phyloP scores from a whole-genome alignment of 2,888 invertebrate species.

The Noctua comes region DNA sequence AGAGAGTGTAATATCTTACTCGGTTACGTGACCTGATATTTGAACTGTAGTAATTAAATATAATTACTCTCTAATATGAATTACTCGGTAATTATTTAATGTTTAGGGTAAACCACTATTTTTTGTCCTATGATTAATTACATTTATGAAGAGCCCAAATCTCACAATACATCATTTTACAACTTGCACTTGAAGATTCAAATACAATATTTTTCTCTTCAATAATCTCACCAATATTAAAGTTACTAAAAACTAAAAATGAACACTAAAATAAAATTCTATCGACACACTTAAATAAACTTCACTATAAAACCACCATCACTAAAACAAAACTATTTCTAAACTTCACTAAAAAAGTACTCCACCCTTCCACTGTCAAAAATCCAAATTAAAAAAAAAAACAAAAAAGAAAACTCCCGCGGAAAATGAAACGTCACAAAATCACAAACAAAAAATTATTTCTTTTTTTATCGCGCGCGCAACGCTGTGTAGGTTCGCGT shows the following conservation, averaged over 20 bases:
- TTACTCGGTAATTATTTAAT: neutral
- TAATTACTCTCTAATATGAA: slow-evolving; percentile 3
- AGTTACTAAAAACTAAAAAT: neutral
- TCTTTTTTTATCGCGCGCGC: slow-evolving; percentile 74
- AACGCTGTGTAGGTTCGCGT: slow-evolving; percentile 74
- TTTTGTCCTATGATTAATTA: no score
- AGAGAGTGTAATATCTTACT: slow-evolving; percentile 33
- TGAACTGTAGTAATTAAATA: slow-evolving; percentile 3
- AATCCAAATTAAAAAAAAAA: slow-evolving; percentile 2
- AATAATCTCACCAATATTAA: slow-evolving; percentile 47
- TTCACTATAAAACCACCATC: slow-evolving; percentile 32
- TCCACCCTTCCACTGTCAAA: slow-evolving; percentile 13
- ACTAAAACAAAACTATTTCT: slow-evolving; percentile 22
- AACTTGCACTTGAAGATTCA: slow-evolving; percentile 2
- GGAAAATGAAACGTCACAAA: slow-evolving; percentile 44
- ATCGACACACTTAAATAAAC: slow-evolving; percentile 37
- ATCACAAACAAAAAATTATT: slow-evolving; percentile 54
- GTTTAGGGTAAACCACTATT: neutral
- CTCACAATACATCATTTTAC: slow-evolving; percentile 18
- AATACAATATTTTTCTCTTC: slow-evolving; percentile 14
- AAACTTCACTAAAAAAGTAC: slow-evolving; percentile 15
- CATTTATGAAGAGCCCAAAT: slow-evolving; percentile 22
- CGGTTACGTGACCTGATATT: slow-evolving; percentile 26
- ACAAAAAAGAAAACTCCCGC: slow-evolving; percentile 46
- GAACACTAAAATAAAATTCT: slow-evolving; percentile 4